These are phyloP conservation scores for Numenius arquata DNA, from an alignment of 2,113 vertebrate species.

Conservation along the genomic window DNA sequence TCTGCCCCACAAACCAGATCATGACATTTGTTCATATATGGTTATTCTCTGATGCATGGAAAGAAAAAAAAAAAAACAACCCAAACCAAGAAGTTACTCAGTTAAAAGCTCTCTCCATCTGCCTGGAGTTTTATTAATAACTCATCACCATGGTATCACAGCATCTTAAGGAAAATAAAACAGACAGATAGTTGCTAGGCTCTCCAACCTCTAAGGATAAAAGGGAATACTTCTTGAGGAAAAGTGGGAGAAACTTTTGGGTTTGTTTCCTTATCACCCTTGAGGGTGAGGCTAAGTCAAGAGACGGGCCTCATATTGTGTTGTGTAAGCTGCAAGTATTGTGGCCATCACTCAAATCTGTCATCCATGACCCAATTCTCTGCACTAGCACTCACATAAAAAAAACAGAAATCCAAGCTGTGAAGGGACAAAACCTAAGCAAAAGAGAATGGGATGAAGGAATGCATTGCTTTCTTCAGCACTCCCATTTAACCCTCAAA, in stretches of 20 bases:
- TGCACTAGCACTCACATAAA: not conserved
- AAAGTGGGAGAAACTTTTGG: not conserved
- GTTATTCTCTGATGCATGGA: slow-evolving; percentile 21
- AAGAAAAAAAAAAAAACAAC: not conserved
- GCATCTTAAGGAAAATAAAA: slow-evolving; percentile 60
- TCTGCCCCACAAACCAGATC: slow-evolving; percentile 7
- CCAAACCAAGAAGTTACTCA: not conserved
- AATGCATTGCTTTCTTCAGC: not conserved
- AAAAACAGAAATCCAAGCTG: not conserved
- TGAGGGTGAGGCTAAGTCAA: not conserved
- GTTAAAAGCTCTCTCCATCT: slow-evolving; percentile 40
- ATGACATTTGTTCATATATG: slow-evolving; percentile 66
- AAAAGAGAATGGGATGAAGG: not conserved
- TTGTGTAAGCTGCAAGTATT: not conserved
- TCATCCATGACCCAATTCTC: not conserved
- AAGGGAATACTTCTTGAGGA: slow-evolving; percentile 8
- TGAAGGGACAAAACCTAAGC: not conserved
- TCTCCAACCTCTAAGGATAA: not conserved
- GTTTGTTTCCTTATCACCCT: not conserved
- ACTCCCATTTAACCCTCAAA: not conserved
- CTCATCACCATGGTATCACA: slow-evolving; percentile 58
- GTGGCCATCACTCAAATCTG: not conserved
- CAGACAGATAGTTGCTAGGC: slow-evolving; percentile 59
- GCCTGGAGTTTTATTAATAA: slow-evolving; percentile 61
- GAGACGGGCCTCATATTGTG: not conserved